Evolutionary conservation across 2,888 invertebrate genomes (phyloP).

Genomic region (Horisme vitalbata): DNA sequence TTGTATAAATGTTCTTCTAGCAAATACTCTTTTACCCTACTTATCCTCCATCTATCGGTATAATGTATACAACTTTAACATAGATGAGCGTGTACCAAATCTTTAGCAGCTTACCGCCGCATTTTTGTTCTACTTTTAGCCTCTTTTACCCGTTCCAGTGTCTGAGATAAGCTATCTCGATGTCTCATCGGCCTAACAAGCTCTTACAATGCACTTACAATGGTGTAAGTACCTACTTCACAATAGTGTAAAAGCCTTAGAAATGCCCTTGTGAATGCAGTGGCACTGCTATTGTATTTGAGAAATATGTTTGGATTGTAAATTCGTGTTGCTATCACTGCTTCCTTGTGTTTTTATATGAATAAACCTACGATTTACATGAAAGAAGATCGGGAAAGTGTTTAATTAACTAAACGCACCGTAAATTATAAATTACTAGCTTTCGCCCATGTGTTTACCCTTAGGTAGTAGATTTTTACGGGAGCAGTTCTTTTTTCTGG

Average conservation of each 20-base stretch:
- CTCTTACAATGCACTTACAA: conserved; percentile 31
- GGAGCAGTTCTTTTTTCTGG: no score
- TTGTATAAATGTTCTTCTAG: no score
- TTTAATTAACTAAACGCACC: no score
- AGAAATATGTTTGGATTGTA: conserved; percentile 20
- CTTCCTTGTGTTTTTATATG: conserved; percentile 1
- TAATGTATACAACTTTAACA: background rate
- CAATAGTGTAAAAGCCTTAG: conserved; percentile 28
- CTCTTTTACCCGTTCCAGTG: conserved; percentile 19
- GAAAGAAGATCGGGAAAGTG: background rate
- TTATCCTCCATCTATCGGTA: background rate
- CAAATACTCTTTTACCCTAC: background rate
- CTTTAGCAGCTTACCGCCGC: conserved; percentile 19
- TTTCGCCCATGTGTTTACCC: no score
- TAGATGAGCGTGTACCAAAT: conserved; percentile 13
- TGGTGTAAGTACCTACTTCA: conserved; percentile 25
- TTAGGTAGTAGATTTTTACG: no score
- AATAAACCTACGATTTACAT: background rate
- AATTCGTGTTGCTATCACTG: conserved; percentile 9
- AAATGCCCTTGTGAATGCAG: conserved; percentile 33
- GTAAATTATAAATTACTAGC: no score
- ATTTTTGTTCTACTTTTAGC: conserved; percentile 30
- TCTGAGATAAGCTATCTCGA: conserved; percentile 28
- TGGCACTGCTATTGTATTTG: conserved; percentile 35
- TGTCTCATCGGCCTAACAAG: conserved; percentile 35